These are phyloP conservation scores for Phania funesta DNA, from an alignment of 2,888 invertebrate species.

Conservation along the genomic window DNA sequence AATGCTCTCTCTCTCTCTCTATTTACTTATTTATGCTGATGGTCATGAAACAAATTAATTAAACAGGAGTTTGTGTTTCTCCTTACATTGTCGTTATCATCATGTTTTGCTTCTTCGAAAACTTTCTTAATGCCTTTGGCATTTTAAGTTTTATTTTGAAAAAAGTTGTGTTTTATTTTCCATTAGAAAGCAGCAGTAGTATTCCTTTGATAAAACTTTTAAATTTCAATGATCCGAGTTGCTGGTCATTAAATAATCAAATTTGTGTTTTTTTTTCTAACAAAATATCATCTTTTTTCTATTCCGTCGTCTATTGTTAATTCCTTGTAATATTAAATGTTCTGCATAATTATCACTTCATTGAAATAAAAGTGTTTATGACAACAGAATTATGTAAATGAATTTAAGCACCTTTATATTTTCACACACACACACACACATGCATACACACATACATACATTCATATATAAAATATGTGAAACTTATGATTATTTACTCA, in stretches of 20 bases:
- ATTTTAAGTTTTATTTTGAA: conserved; percentile 43
- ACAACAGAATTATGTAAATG: conserved; percentile 64
- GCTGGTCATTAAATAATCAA: conserved; percentile 6
- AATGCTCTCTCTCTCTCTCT: conserved; percentile 13
- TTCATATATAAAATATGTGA: not conserved
- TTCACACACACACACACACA: too few relatives aligned
- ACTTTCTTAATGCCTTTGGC: conserved; percentile 37
- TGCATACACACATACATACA: not conserved
- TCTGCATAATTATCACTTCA: conserved; percentile 68
- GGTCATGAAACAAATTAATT: conserved; percentile 66
- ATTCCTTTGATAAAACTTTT: conserved; percentile 10
- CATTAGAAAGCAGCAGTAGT: not conserved
- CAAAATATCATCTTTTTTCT: not conserved
- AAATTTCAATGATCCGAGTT: conserved; percentile 6
- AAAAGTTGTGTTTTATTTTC: not conserved
- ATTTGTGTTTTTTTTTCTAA: not conserved
- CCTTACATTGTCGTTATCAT: conserved; percentile 15
- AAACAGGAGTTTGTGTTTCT: conserved; percentile 35
- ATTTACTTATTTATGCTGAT: conserved; percentile 38
- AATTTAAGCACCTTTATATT: conserved; percentile 30
- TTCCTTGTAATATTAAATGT: conserved; percentile 35
- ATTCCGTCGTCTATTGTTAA: not conserved
- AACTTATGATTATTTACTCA: too few relatives aligned
- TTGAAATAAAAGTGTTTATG: conserved; percentile 65
- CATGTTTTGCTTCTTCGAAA: conserved; percentile 36